Percentiles rank a stretch among this genome's conserved stretches.
These are phyloP conservation scores for Diaphora mendica DNA, from an alignment of 2,888 invertebrate species.

Conservation along the genomic window DNA sequence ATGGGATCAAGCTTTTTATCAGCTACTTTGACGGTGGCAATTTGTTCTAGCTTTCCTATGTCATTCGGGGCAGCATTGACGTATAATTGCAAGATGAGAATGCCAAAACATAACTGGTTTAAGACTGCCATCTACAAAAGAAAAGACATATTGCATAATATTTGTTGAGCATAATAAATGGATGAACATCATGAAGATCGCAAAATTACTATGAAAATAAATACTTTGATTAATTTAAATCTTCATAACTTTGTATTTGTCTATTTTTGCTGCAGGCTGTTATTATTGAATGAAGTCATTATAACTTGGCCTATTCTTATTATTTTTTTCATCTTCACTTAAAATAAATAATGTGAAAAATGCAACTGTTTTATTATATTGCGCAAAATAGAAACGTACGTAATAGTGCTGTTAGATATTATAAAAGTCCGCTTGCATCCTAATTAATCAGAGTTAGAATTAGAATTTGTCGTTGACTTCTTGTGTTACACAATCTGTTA, in stretches of 20 bases:
- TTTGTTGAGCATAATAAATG: neutral
- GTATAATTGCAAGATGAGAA: conserved; percentile 60
- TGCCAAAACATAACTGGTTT: conserved; percentile 52
- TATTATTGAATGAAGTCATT: neutral
- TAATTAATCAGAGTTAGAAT: too few species aligned
- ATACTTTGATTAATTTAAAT: neutral
- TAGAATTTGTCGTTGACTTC: too few species aligned
- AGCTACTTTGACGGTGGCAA: conserved; percentile 49
- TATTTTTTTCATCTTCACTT: neutral
- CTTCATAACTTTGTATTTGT: neutral
- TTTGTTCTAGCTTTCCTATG: conserved; percentile 52
- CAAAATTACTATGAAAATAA: neutral
- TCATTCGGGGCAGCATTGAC: conserved; percentile 67
- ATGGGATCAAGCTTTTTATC: conserved; percentile 48
- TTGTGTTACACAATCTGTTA: too few species aligned
- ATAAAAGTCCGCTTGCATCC: neutral
- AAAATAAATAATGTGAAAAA: neutral
- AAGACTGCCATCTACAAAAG: conserved; percentile 74
- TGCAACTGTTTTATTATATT: neutral
- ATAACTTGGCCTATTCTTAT: neutral
- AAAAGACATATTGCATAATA: conserved; percentile 20
- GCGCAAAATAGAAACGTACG: neutral
- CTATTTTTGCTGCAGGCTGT: neutral
- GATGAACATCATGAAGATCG: neutral
- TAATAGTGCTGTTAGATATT: neutral